Percentiles rank a stretch among this genome's conserved stretches.
Conservation (phyloP, 1,140 invertebrate species). For the Eueides isabella region DNA sequence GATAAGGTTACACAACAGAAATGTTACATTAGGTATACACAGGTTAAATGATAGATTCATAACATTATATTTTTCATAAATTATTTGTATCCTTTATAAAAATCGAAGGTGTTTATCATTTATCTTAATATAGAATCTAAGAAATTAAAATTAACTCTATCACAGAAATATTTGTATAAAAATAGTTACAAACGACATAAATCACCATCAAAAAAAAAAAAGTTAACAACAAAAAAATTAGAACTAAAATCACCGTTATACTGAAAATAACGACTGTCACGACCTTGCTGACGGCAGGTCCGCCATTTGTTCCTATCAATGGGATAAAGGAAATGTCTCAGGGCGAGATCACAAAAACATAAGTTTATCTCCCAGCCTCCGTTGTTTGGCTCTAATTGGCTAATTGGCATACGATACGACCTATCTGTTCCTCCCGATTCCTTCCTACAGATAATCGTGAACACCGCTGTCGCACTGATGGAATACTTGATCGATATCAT, state of each 20-base stretch:
- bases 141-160: no score
- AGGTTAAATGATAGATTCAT: no score
- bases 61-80: no score
- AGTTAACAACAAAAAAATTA: no score
- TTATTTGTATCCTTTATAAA: no score
- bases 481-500: slow-evolving; percentile 72
- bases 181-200: no score
- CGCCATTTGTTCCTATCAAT: slow-evolving; percentile 33
- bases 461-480: slow-evolving; percentile 64
- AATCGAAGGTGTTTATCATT: no score
- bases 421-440: slow-evolving; percentile 65
- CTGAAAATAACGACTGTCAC: slow-evolving; percentile 37
- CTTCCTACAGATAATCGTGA: slow-evolving; percentile 71
- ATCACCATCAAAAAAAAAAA: no score
- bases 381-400: slow-evolving; percentile 77
- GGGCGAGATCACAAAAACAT: slow-evolving; percentile 61
- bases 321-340: slow-evolving; percentile 52
- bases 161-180: no score
- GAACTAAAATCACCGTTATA: neutral
- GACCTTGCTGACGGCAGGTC: slow-evolving; percentile 31
- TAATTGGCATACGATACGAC: slow-evolving; percentile 76
- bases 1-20: neutral
- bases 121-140: no score
- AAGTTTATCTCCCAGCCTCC: slow-evolving; percentile 57
- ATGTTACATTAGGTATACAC: no score